Base-by-base conservation (phyloP, 2,888 invertebrate species). In the Philopedon plagiatum region DNA sequence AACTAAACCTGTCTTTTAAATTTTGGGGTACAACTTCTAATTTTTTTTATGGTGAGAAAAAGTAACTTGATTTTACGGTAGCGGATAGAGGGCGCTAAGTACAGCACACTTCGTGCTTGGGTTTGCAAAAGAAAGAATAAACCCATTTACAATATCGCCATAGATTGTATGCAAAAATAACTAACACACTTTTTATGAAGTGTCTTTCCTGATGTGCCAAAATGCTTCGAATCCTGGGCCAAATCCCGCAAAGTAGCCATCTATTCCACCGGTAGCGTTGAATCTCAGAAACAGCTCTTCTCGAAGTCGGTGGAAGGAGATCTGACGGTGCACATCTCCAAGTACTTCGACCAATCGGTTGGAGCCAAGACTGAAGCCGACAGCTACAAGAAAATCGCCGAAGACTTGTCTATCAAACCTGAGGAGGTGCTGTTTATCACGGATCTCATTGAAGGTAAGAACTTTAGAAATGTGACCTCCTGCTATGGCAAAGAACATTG, bases 241-340 rank as follows among this genome's bases (percentile, higher is more conserved):
- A 87, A 90, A 2, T 85, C 87, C 11, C 75, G 75, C 44, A 93
- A 92, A 23, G 87, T 98, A 57, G 96, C 92, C 82, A 91, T 97
- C 73, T 98, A 95, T 85, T 98, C 98, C 0, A 97, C 97, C 23
- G 98, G 97, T 54, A 96, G 96, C 65, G 91, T 95, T 0, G 92
- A 93, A 79, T 94, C 97, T 11, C 98, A 98, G 84, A 94, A 95
- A 82, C 87, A 97, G 8, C 88, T 98, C 2, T 97, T 98, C 84
- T 88, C 88, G 0, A 88, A 95, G 84, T 91, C 95, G 1, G 86
- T 87, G 15, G 88, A 90, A 49, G 98, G 98, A 0, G 92, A 98
- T 84, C 83, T 98, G 75, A 86, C 91, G 78, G 90, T 91, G 46
- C 85, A 87, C 65, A 89, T 98, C 69, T 89, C 90, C 56, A 94